A percentile compares a stretch with the other conserved stretches of the same genome.
Conservation (phyloP, 2,888 invertebrate genomes). For the Vesta saturnalis region DNA sequence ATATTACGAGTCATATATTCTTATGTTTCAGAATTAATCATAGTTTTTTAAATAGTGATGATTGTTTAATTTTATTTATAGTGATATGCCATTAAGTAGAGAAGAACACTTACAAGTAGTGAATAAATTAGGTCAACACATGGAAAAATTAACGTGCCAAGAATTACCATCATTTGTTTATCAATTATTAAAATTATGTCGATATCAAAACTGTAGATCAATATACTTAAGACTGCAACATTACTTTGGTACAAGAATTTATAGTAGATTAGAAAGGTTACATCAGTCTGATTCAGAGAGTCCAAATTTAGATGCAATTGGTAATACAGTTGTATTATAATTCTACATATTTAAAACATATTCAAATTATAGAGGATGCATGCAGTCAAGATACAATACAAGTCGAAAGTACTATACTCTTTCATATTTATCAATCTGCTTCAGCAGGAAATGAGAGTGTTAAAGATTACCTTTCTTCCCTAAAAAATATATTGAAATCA, state of each 20-base stretch:
- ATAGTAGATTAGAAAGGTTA: conserved; percentile 45
- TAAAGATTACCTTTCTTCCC: conserved; percentile 61
- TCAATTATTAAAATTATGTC: conserved; percentile 71
- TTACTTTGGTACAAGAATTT: conserved; percentile 57
- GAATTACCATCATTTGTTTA: conserved; percentile 74
- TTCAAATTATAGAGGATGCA: conserved; percentile 56
- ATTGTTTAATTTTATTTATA: conserved; percentile 51
- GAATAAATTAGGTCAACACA: conserved; percentile 69
- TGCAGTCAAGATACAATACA: conserved; percentile 66
- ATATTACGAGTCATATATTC: neutral
- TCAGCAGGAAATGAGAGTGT: conserved; percentile 61
- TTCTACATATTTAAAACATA: too few species aligned
- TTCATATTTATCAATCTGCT: conserved; percentile 66
- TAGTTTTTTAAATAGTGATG: neutral
- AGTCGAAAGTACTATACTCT: conserved; percentile 70
- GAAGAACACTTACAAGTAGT: conserved; percentile 71
- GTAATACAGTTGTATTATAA: conserved; percentile 43
- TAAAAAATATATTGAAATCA: conserved; percentile 64
- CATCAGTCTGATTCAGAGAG: conserved; percentile 48
- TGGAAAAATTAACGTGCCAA: conserved; percentile 68
- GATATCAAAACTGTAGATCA: conserved; percentile 56
- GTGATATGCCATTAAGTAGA: conserved; percentile 69
- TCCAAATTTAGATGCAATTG: conserved; percentile 53
- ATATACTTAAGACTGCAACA: conserved; percentile 56
- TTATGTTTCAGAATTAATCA: neutral